Evolutionary conservation across 2,797 vertebrate genomes (phyloP).

Genomic region (Sebastes vulpes): DNA sequence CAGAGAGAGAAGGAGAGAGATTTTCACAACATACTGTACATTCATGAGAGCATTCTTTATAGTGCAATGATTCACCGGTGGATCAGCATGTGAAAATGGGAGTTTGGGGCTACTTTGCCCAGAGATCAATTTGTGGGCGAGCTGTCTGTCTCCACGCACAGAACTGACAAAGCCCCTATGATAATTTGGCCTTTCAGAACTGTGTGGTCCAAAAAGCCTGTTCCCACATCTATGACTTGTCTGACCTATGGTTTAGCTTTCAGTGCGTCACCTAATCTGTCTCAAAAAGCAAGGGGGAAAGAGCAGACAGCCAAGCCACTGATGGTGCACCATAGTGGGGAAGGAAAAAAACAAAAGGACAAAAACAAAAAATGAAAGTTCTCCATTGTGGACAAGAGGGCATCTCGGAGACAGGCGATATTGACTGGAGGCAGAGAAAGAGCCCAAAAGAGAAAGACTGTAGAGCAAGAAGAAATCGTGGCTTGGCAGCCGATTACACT

Average conservation of each 20-base stretch:
- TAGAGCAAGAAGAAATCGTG: slow-evolving; percentile 26
- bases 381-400: slow-evolving; percentile 19
- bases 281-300: slow-evolving; percentile 1
- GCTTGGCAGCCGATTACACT: slow-evolving; percentile 54
- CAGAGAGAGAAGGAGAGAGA: background rate
- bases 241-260: slow-evolving; percentile 9
- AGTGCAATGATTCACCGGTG: slow-evolving; percentile 20
- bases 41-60: slow-evolving; percentile 5
- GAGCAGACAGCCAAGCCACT: background rate
- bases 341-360: background rate
- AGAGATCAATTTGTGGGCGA: slow-evolving; percentile 6
- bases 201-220: slow-evolving; percentile 34
- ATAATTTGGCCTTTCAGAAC: slow-evolving; percentile 59
- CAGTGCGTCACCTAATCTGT: slow-evolving; percentile 22
- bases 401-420: slow-evolving; percentile 15
- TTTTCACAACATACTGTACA: slow-evolving; percentile 7
- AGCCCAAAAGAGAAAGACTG: slow-evolving; percentile 31
- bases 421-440: slow-evolving; percentile 30
- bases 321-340: background rate
- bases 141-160: slow-evolving; percentile 3
- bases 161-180: slow-evolving; percentile 38
- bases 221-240: slow-evolving; percentile 24
- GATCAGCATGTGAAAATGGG: slow-evolving; percentile 24
- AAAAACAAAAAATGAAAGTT: slow-evolving; percentile 4
- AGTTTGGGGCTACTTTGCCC: slow-evolving; percentile 5